Conservation (phyloP, 2,888 invertebrate species). For the Drosophila colorata region DNA sequence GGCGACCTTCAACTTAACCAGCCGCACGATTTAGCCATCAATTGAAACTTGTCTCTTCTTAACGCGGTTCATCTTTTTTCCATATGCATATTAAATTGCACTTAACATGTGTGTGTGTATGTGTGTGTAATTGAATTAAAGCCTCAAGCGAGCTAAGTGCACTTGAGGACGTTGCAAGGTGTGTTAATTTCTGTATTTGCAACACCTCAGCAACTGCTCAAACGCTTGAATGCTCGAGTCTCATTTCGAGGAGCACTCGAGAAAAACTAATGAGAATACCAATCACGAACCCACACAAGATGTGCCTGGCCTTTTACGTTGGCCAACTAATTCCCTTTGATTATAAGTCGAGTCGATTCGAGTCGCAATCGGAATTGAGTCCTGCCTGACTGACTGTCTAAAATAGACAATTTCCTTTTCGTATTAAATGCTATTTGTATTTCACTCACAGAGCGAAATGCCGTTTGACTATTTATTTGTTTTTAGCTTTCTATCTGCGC, state of each 20-base stretch:
- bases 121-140: conserved; percentile 47
- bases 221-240: conserved; percentile 18
- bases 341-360: conserved; percentile 34
- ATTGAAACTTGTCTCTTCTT: conserved; percentile 28
- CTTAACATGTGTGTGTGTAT: conserved; percentile 42
- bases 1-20: conserved; percentile 59
- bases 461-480: conserved; percentile 79
- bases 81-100: conserved; percentile 49
- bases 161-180: conserved; percentile 35
- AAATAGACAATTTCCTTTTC: conserved; percentile 81
- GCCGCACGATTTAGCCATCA: conserved; percentile 61
- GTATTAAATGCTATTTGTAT: conserved; percentile 81
- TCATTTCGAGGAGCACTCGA: conserved; percentile 40
- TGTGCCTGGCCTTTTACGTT: conserved; percentile 23
- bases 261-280: conserved; percentile 55
- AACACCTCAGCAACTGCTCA: conserved; percentile 23
- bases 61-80: conserved; percentile 20
- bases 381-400: conserved; percentile 38
- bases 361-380: conserved; percentile 27
- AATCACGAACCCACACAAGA: conserved; percentile 33
- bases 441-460: conserved; percentile 73
- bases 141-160: conserved; percentile 43
- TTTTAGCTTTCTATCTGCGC: conserved; percentile 54
- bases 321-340: conserved; percentile 72
- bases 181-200: conserved; percentile 48